Percentiles rank a stretch among this genome's conserved stretches.
phyloP scores from a whole-genome alignment of 1,140 invertebrate species.

The Drosophila insularis region DNA sequence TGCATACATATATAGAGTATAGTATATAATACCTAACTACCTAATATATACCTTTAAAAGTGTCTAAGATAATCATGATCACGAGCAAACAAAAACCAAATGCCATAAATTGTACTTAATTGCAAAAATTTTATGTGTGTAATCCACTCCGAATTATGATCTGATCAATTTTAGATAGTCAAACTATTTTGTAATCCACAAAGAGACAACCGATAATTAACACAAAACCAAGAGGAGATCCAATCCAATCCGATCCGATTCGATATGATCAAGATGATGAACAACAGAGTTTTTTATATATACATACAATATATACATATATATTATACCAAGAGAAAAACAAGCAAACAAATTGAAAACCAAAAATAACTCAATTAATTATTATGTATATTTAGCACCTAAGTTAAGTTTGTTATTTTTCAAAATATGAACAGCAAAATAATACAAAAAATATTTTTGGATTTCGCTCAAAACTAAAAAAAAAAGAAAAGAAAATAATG shows the following conservation, averaged over 20 bases:
- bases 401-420: constrained; percentile 80
- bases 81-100: constrained; percentile 27
- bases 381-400: constrained; percentile 64
- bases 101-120: constrained; percentile 46
- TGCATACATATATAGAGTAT: constrained; percentile 9
- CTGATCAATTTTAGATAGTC: constrained; percentile 70
- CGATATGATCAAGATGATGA: neutral
- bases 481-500: neutral
- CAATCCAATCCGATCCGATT: neutral
- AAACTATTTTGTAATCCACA: constrained; percentile 71
- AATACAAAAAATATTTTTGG: constrained; percentile 72
- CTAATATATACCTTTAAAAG: constrained; percentile 10
- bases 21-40: constrained; percentile 12
- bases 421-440: constrained; percentile 64
- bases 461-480: constrained; percentile 64
- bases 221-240: constrained; percentile 21
- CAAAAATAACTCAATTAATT: constrained; percentile 54
- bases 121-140: constrained; percentile 31
- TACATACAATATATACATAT: constrained; percentile 13
- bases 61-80: constrained; percentile 51
- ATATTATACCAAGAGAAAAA: constrained; percentile 24
- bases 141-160: constrained; percentile 51
- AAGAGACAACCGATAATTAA: neutral
- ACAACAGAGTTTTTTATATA: constrained; percentile 62
- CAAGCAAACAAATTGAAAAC: neutral